phyloP scores from a whole-genome alignment of 2,888 invertebrate genomes.

The Archips crataeganus region DNA sequence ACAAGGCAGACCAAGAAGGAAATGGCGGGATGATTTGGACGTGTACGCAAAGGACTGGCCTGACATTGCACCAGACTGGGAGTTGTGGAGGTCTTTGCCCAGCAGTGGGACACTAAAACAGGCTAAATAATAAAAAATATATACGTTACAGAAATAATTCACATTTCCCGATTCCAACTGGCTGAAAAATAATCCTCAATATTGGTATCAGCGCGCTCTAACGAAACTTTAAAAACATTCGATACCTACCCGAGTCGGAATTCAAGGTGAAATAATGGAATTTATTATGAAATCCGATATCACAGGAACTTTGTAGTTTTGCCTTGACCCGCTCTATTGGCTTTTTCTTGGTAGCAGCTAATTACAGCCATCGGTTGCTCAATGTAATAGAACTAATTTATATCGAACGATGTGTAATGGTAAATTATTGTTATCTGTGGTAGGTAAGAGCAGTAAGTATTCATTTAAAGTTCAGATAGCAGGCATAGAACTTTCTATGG shows the following conservation, averaged over 20 bases:
- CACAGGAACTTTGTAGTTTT: constrained; percentile 29
- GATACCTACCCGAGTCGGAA: background rate
- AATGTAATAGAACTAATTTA: constrained; percentile 21
- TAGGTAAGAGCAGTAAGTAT: background rate
- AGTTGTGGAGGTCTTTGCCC: no score
- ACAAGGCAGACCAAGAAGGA: no score
- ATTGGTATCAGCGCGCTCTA: background rate
- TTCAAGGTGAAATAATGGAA: constrained; percentile 36
- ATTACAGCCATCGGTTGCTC: constrained; percentile 28
- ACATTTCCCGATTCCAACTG: no score
- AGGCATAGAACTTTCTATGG: no score
- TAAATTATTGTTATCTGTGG: constrained; percentile 19
- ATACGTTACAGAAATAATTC: no score
- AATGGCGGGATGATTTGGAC: no score
- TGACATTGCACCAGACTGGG: no score
- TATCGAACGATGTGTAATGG: constrained; percentile 25
- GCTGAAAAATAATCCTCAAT: no score
- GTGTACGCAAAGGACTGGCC: no score
- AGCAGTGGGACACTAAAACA: no score
- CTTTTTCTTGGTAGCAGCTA: constrained; percentile 41
- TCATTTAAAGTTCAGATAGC: no score
- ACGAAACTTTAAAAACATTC: constrained; percentile 10
- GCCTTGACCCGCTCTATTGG: constrained; percentile 36
- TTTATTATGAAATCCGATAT: constrained; percentile 41
- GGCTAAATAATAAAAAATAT: no score